These are phyloP conservation scores for Acipenser transmontanus DNA, from an alignment of 2,797 vertebrate genomes.

Conservation along the genomic window DNA sequence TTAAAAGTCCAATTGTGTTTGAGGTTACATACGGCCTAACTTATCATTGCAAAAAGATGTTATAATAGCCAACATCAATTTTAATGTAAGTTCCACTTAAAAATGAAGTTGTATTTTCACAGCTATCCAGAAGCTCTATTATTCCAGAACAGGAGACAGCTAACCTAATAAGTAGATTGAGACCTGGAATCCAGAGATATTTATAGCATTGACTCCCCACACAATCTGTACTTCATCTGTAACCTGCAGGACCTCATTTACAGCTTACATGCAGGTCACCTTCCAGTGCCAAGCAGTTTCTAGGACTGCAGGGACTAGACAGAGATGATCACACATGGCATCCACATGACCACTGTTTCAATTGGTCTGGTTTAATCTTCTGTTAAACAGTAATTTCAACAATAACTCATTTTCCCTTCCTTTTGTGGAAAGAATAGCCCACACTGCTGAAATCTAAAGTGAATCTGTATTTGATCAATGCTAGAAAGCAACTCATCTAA, in stretches of 20 bases:
- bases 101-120: constrained; percentile 15
- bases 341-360: background rate
- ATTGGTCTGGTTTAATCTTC: constrained; percentile 1
- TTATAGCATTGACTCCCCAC: background rate
- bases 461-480: too few relatives aligned
- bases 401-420: background rate
- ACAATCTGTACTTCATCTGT: background rate
- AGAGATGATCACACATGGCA: background rate
- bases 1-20: too few relatives aligned
- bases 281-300: background rate
- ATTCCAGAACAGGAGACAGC: background rate
- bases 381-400: background rate
- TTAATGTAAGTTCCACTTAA: too few relatives aligned
- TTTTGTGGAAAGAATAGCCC: too few relatives aligned
- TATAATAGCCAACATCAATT: too few relatives aligned
- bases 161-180: background rate
- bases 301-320: background rate
- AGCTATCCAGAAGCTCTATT: background rate
- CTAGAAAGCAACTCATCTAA: too few relatives aligned
- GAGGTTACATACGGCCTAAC: too few relatives aligned
- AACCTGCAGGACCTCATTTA: background rate
- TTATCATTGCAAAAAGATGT: too few relatives aligned
- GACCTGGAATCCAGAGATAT: background rate
- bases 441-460: too few relatives aligned
- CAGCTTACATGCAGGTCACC: background rate